These are phyloP conservation scores for Isichthys henryi DNA, from an alignment of 2,113 vertebrate genomes.

Conservation along the genomic window DNA sequence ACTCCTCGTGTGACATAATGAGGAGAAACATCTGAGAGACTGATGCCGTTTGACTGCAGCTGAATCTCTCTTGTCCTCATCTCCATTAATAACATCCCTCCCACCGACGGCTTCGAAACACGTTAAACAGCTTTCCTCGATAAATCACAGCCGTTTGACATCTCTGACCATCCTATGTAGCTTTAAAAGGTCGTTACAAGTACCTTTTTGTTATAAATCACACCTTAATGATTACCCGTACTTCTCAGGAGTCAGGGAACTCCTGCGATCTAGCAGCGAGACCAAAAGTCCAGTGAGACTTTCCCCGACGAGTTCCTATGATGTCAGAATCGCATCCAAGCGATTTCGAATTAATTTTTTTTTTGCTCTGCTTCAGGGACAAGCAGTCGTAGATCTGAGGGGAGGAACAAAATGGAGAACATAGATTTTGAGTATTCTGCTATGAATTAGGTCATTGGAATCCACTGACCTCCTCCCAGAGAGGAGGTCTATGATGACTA, in stretches of 20 bases:
- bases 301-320: neutral
- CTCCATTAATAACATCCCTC: neutral
- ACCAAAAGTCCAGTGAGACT: neutral
- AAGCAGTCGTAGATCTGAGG: constrained; percentile 29
- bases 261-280: neutral
- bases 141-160: neutral
- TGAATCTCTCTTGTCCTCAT: neutral
- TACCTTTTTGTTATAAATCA: constrained; percentile 3
- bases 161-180: neutral
- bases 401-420: constrained; percentile 33
- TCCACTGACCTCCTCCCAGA: constrained; percentile 49
- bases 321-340: neutral
- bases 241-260: neutral
- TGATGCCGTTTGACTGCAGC: neutral
- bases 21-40: neutral
- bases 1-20: neutral
- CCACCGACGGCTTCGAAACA: neutral
- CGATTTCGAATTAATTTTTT: neutral
- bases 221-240: neutral
- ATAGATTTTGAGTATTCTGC: constrained; percentile 58
- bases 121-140: constrained; percentile 1
- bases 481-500: constrained; percentile 46
- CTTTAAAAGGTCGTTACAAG: constrained; percentile 3
- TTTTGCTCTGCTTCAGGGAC: constrained; percentile 13
- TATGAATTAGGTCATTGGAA: constrained; percentile 73